phyloP scores from a whole-genome alignment of 23 tunicate genomes.

The Trididemnum nubilum region DNA sequence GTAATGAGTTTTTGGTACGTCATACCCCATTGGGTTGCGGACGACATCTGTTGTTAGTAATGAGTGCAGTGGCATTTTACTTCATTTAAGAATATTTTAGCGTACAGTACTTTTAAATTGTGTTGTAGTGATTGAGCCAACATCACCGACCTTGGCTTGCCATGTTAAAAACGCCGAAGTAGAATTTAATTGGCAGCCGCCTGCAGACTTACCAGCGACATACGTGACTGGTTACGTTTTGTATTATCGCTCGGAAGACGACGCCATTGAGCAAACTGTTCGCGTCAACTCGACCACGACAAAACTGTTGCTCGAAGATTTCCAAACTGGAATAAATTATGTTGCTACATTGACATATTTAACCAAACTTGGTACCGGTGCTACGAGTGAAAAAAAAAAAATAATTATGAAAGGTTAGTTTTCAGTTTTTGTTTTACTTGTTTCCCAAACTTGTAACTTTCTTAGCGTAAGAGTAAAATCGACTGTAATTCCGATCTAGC shows the following conservation, averaged over 20 bases:
- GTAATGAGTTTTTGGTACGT: too few relatives aligned
- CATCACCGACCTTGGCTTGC: too few relatives aligned
- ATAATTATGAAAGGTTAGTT: conserved; percentile 9
- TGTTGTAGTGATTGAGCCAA: too few relatives aligned
- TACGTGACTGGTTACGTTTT: conserved; percentile 62
- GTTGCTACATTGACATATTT: conserved; percentile 53
- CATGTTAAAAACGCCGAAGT: not conserved
- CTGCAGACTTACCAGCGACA: conserved; percentile 41
- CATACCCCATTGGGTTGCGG: too few relatives aligned
- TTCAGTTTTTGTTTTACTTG: not conserved
- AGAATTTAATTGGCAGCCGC: conserved; percentile 45
- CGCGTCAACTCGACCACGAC: conserved; percentile 21
- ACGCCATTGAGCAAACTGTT: not conserved
- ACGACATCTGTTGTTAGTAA: too few relatives aligned
- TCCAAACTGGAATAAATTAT: conserved; percentile 22
- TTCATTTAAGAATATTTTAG: too few relatives aligned
- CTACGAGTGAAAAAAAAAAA: conserved; percentile 41
- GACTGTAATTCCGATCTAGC: not conserved
- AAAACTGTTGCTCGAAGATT: conserved; percentile 5
- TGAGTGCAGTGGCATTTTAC: too few relatives aligned
- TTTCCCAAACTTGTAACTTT: not conserved
- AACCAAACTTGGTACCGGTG: conserved; percentile 67
- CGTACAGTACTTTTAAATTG: too few relatives aligned
- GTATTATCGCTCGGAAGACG: conserved; percentile 40
- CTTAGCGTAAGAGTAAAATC: not conserved